These are phyloP conservation scores for Periophthalmus modestus DNA, from an alignment of 2,113 vertebrate genomes.

Conservation along the genomic window DNA sequence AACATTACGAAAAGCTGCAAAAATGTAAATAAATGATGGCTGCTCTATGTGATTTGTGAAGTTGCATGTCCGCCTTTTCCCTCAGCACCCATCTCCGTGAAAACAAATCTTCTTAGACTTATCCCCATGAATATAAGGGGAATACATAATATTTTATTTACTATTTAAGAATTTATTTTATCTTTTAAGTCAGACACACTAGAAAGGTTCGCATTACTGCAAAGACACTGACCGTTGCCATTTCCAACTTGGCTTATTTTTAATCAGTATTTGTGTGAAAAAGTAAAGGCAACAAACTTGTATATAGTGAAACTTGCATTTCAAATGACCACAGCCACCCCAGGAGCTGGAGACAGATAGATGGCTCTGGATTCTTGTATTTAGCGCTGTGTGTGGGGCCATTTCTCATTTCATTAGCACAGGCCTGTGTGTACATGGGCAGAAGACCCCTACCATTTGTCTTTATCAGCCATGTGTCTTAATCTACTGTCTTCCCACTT, in stretches of 20 bases:
- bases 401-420: conserved; percentile 75
- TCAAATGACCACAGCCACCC: conserved; percentile 16
- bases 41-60: conserved; percentile 1
- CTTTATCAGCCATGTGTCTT: conserved; percentile 72
- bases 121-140: background rate
- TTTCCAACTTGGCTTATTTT: background rate
- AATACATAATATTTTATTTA: background rate
- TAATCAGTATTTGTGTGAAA: conserved; percentile 11
- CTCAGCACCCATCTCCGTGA: background rate
- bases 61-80: background rate
- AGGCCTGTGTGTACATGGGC: conserved; percentile 34
- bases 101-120: background rate
- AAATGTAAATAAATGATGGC: background rate
- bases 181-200: background rate
- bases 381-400: conserved; percentile 55
- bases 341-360: conserved; percentile 53
- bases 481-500: conserved; percentile 70
- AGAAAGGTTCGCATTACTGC: background rate
- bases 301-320: conserved; percentile 11
- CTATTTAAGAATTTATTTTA: background rate
- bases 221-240: conserved; percentile 25
- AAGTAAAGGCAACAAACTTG: conserved; percentile 22
- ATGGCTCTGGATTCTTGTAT: conserved; percentile 54
- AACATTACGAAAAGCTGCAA: background rate
- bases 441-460: conserved; percentile 63